Conservation (phyloP, 2,797 vertebrate genomes). For the Notolabrus celidotus region DNA sequence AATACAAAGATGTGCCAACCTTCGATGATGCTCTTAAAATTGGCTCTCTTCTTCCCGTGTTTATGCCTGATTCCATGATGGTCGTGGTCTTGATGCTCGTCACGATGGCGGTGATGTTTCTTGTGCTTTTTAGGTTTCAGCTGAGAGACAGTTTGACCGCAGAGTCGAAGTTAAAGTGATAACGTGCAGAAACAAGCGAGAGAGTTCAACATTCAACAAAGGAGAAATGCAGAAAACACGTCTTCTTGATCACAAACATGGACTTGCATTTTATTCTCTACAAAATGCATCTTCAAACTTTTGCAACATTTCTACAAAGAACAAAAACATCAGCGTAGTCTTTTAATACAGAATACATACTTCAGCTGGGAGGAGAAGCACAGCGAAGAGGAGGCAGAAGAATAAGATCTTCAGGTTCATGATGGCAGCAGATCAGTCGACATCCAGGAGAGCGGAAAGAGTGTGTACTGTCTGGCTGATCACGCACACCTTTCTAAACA, state of each 20-base stretch:
- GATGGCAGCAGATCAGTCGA: conserved; percentile 54
- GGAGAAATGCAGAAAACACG: no score
- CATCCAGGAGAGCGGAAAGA: conserved; percentile 48
- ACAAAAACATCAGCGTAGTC: no score
- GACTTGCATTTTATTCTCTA: neutral
- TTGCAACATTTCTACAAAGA: conserved; percentile 8
- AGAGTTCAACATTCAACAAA: no score
- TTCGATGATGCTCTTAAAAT: conserved; percentile 46
- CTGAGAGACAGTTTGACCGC: conserved; percentile 46
- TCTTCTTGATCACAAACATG: neutral
- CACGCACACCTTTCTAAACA: conserved; percentile 46
- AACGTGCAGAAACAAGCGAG: neutral
- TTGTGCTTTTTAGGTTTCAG: conserved; percentile 53
- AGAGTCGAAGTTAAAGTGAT: neutral
- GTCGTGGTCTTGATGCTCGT: neutral
- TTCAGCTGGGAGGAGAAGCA: conserved; percentile 77
- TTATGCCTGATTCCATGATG: accelerated
- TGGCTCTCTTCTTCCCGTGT: accelerated
- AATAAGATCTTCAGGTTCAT: conserved; percentile 83
- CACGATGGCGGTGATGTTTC: neutral
- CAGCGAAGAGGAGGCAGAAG: conserved; percentile 71
- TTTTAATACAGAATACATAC: no score
- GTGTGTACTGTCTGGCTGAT: conserved; percentile 31
- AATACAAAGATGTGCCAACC: conserved; percentile 45
- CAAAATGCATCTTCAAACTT: conserved; percentile 17